phyloP scores from a whole-genome alignment of 1,140 invertebrate genomes.

The Hyles vespertilio region DNA sequence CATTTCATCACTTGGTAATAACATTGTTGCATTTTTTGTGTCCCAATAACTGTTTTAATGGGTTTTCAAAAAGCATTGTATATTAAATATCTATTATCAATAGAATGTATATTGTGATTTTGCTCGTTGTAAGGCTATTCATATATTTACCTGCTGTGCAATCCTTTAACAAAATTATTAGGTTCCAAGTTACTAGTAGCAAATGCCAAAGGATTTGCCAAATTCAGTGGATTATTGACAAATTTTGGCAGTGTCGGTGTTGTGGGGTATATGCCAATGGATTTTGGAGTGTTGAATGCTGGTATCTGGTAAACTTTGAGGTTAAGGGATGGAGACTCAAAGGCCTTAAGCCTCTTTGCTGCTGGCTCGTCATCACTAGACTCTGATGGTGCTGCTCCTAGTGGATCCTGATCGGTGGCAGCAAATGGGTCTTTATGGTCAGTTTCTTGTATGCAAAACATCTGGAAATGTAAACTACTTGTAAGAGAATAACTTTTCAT shows the following conservation, averaged over 20 bases:
- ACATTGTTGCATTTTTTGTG: too few relatives aligned
- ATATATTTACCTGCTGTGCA: slow-evolving; percentile 37
- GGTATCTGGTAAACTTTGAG: slow-evolving; percentile 66
- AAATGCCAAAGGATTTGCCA: slow-evolving; percentile 57
- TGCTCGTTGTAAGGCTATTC: neutral
- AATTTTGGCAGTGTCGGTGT: slow-evolving; percentile 53
- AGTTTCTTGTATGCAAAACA: slow-evolving; percentile 65
- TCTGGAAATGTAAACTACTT: slow-evolving; percentile 37
- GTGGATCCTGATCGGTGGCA: slow-evolving; percentile 46
- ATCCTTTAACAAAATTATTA: slow-evolving; percentile 45
- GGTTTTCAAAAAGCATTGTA: too few relatives aligned
- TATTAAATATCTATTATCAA: too few relatives aligned
- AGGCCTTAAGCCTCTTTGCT: slow-evolving; percentile 48
- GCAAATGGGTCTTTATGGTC: slow-evolving; percentile 45
- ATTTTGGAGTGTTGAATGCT: slow-evolving; percentile 50
- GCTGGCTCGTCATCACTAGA: slow-evolving; percentile 59
- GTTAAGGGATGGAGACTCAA: slow-evolving; percentile 39
- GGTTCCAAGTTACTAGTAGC: slow-evolving; percentile 27
- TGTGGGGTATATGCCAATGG: slow-evolving; percentile 47
- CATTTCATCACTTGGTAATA: too few relatives aligned
- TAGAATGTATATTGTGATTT: too few relatives aligned
- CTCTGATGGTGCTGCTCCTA: slow-evolving; percentile 36
- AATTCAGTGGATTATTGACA: slow-evolving; percentile 62
- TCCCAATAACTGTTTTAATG: too few relatives aligned
- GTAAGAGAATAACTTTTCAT: too few relatives aligned